Evolutionary conservation across 1,140 invertebrate species (phyloP).

Genomic region (Calephelis virginiensis): DNA sequence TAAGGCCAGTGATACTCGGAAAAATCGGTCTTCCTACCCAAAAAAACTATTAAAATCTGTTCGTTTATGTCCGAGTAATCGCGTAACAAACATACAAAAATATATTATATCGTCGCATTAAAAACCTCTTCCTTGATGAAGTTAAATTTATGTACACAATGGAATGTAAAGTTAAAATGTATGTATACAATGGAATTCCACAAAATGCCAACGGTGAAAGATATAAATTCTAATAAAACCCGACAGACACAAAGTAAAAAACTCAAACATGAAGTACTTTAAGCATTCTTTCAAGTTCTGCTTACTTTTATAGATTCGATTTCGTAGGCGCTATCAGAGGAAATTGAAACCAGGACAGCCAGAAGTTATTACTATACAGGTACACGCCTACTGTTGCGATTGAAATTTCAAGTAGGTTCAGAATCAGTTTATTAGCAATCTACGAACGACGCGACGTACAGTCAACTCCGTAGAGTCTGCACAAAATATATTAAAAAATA

Average conservation of each 20-base stretch:
- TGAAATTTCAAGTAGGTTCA: slow-evolving; percentile 8
- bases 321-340: slow-evolving; percentile 78
- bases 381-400: slow-evolving; percentile 26
- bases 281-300: slow-evolving; percentile 17
- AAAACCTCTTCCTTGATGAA: too few species aligned
- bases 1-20: too few species aligned
- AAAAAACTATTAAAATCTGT: neutral
- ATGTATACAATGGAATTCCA: neutral
- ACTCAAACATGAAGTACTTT: neutral
- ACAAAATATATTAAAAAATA: neutral
- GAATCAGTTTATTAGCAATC: too few species aligned
- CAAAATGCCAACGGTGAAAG: slow-evolving; percentile 1
- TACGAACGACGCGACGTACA: neutral
- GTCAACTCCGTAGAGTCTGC: neutral
- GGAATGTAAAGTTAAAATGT: neutral
- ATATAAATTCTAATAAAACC: slow-evolving; percentile 3
- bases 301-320: slow-evolving; percentile 73
- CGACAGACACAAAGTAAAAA: neutral
- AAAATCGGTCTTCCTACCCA: too few species aligned
- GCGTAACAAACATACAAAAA: neutral
- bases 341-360: slow-evolving; percentile 75
- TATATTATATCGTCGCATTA: neutral
- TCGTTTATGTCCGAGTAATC: neutral
- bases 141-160: neutral
- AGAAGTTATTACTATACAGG: slow-evolving; percentile 81